phyloP scores from a whole-genome alignment of 2,113 vertebrate genomes.

The Rhineura floridana region DNA sequence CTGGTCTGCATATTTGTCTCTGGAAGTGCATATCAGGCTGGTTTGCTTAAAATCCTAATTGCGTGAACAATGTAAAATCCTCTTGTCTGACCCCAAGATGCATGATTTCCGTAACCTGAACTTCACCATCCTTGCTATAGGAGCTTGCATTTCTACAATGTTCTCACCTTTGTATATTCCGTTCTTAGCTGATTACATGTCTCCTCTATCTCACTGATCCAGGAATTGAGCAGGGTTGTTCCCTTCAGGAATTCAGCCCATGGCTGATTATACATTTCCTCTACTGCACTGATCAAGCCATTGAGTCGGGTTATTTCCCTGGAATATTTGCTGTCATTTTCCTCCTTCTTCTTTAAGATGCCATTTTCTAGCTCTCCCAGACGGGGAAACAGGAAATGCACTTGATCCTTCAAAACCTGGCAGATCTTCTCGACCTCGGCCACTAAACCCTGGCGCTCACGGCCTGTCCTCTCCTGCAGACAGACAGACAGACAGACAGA shows the following conservation, averaged over 20 bases:
- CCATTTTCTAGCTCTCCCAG: not conserved
- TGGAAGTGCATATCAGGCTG: too few species aligned
- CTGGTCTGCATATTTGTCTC: too few species aligned
- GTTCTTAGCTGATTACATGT: accelerated
- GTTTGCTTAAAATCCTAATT: not conserved
- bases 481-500: not conserved
- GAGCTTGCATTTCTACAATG: not conserved
- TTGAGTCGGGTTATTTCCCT: not conserved
- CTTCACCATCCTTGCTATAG: too few species aligned
- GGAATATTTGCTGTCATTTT: not conserved
- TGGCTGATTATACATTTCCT: not conserved
- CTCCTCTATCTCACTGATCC: not conserved
- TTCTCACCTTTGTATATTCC: not conserved
- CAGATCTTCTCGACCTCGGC: not conserved
- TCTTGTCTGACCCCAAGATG: too few species aligned
- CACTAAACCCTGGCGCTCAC: too few species aligned
- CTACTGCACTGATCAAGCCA: not conserved
- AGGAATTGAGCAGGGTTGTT: not conserved
- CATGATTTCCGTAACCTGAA: not conserved
- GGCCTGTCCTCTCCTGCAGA: not conserved
- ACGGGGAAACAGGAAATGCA: not conserved
- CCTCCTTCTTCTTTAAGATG: not conserved
- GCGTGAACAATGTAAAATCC: too few species aligned
- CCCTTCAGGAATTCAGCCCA: not conserved
- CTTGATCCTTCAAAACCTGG: not conserved